These are phyloP conservation scores for Tenualosa thibaudeaui DNA, from an alignment of 2,797 vertebrate genomes.

Conservation along the genomic window DNA sequence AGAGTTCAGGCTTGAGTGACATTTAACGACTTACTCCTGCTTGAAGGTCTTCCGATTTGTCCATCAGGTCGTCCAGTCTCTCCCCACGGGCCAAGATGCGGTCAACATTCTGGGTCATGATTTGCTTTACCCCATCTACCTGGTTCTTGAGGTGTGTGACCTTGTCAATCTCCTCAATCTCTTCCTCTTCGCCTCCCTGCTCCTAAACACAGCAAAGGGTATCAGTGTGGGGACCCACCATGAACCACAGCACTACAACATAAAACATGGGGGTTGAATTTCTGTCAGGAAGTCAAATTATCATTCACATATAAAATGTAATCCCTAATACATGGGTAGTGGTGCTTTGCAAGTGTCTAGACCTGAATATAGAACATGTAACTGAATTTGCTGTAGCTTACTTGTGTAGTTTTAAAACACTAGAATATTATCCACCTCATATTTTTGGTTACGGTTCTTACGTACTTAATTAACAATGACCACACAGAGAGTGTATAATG, in stretches of 20 bases:
- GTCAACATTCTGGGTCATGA: constrained; percentile 93
- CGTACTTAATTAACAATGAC: background rate
- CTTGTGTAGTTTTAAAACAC: no score
- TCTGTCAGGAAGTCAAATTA: background rate
- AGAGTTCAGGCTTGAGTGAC: background rate
- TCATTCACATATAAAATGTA: background rate
- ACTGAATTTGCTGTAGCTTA: background rate
- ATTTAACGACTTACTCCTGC: constrained; percentile 78
- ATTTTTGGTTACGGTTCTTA: no score
- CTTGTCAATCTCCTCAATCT: constrained; percentile 58
- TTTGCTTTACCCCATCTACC: constrained; percentile 88
- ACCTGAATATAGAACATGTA: background rate
- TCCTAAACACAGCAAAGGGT: constrained; percentile 57
- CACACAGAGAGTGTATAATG: background rate
- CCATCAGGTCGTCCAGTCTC: constrained; percentile 88
- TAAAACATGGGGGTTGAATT: no score
- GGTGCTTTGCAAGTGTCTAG: background rate
- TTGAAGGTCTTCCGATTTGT: constrained; percentile 89
- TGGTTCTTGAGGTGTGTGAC: constrained; percentile 79
- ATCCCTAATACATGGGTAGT: background rate
- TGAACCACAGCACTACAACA: no score
- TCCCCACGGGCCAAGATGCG: constrained; percentile 91
- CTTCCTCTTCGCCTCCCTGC: constrained; percentile 53
- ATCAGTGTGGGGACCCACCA: background rate
- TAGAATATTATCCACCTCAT: no score